These are phyloP conservation scores for Trididemnum nubilum DNA, from an alignment of 23 tunicate species.

Conservation along the genomic window DNA sequence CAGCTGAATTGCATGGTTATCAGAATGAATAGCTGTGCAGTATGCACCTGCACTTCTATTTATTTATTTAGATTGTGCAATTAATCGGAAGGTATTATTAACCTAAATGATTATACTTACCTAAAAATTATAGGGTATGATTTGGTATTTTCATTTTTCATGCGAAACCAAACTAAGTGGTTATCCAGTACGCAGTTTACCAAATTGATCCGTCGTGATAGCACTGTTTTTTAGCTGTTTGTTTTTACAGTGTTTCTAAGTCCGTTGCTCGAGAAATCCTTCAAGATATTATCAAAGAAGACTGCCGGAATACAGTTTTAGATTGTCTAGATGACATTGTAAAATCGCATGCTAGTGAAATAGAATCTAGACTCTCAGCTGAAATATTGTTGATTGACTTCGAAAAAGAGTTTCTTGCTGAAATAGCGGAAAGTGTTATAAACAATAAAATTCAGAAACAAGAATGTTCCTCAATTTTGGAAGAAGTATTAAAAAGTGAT, in stretches of 20 bases:
- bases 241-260: slow-evolving; percentile 21
- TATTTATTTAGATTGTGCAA: too few relatives aligned
- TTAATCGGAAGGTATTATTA: too few relatives aligned
- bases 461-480: slow-evolving; percentile 20
- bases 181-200: too few relatives aligned
- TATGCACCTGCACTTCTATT: too few relatives aligned
- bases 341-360: neutral
- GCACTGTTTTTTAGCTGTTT: too few relatives aligned
- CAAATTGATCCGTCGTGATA: too few relatives aligned
- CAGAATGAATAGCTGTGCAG: too few relatives aligned
- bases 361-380: neutral
- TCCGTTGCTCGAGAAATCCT: slow-evolving; percentile 14
- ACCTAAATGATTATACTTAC: too few relatives aligned
- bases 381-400: slow-evolving; percentile 12
- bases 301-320: neutral
- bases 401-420: slow-evolving; percentile 22
- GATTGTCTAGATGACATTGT: slow-evolving; percentile 33
- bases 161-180: too few relatives aligned
- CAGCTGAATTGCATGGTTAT: too few relatives aligned
- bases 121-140: too few relatives aligned
- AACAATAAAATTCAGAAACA: slow-evolving; percentile 7
- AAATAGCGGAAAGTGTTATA: slow-evolving; percentile 11
- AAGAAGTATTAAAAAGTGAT: slow-evolving; percentile 34
- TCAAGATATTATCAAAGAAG: slow-evolving; percentile 35
- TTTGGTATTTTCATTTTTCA: too few relatives aligned